Evolutionary conservation across 2,888 invertebrate genomes (phyloP), one percentile per base, ranked within the genome.

Genomic region (Aethes cnicana): DNA sequence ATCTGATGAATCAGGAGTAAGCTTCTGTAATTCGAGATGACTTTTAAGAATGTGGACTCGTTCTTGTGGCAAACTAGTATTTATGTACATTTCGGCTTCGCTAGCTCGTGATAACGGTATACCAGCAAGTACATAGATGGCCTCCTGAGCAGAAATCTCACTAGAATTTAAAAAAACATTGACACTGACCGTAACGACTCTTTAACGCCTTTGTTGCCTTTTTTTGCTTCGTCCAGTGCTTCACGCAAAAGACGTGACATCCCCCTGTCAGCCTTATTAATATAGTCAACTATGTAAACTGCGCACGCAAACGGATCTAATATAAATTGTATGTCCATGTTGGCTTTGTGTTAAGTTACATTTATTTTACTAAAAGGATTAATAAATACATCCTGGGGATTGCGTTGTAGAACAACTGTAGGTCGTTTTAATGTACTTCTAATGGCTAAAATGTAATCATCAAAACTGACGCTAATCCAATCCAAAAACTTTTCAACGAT

Each of bases 61-160:
- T 42, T 54, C 43, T 11, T 48, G 36, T 7, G 53, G 47, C 28
- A 26, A 8, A 33, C 37, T 32, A 20, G 43, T 48, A 20, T 54
- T 54, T 0, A 54, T 2, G 39, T 48, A 54, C 26, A 54, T 44
- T 39, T 53, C 53, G 23, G 9, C 32, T 43, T 53, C 53, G 32
- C 43, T 39, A 39, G 39, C 53, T 43, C 26, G 17, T 20, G 53
- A 53, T 17, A 53, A 17, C 23, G 50, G 43, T 28, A 46, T 4
- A 32, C 53, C 11, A 33, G 47, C 8, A 18, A 53, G 4, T 43
- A 47, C 43, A 11, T 48, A 53, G 6, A 53, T 26, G 2, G 53
- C 47, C 37, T 53, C 47, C 8, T 47, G 47, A 1, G 53, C 53
- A 43, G 53, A 53, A 43, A 47, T 53, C 43, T 53, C 33, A 33